A percentile compares a stretch with the other conserved stretches of the same genome.
phyloP scores from a whole-genome alignment of 2,888 invertebrate species.

The Barypeithes pellucidus region DNA sequence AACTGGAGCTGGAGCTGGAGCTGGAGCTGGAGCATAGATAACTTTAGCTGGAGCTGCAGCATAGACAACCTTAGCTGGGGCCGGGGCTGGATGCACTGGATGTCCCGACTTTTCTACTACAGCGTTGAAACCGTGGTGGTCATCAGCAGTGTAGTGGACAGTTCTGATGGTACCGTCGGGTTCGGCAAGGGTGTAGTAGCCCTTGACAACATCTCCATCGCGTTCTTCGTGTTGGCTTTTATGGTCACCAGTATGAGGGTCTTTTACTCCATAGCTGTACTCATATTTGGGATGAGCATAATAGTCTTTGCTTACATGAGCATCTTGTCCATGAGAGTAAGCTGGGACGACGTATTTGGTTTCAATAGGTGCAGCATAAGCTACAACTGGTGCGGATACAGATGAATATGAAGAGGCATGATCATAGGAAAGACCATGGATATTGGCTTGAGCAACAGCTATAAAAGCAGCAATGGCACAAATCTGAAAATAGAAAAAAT shows the following conservation, averaged over 20 bases:
- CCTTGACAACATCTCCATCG: constrained; percentile 74
- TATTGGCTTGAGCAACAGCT: constrained; percentile 56
- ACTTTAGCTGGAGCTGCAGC: constrained; percentile 25
- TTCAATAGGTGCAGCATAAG: constrained; percentile 36
- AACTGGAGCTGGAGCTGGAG: too few species aligned
- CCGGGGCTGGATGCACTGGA: constrained; percentile 69
- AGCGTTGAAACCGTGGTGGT: constrained; percentile 68
- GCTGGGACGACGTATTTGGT: constrained; percentile 54
- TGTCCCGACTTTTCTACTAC: constrained; percentile 79
- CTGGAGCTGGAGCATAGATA: too few species aligned
- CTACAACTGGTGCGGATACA: constrained; percentile 35
- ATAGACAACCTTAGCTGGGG: constrained; percentile 32
- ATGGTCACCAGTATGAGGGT: constrained; percentile 75
- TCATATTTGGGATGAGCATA: constrained; percentile 75
- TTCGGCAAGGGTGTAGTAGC: constrained; percentile 63
- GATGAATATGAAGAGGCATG: constrained; percentile 39
- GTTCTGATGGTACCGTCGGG: constrained; percentile 63
- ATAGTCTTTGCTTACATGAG: constrained; percentile 50
- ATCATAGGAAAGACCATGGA: constrained; percentile 50
- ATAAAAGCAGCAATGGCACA: constrained; percentile 47
- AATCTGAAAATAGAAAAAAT: constrained; percentile 49
- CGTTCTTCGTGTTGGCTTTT: constrained; percentile 75
- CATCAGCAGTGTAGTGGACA: constrained; percentile 64
- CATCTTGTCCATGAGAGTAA: constrained; percentile 44
- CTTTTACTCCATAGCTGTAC: constrained; percentile 74